Evolutionary conservation across 92 coral and sea anemone genomes (phyloP), one percentile per base, ranked within the genome.

Genomic region (Palythoa grandis): DNA sequence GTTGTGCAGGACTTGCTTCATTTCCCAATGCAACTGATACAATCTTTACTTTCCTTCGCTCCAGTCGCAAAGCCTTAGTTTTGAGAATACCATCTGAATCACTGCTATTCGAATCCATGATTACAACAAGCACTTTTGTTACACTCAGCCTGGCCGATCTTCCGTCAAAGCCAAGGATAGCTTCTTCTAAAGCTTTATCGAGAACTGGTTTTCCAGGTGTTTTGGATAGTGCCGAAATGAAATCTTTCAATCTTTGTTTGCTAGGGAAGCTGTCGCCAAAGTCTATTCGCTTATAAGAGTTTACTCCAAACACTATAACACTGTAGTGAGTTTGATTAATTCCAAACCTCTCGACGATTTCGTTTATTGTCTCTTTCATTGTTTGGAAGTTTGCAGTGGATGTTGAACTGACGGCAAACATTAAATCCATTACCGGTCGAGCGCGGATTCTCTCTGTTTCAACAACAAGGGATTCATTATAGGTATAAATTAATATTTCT

Each of bases 21-120:
- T 72, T 89, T 9, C 98, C 98, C 69, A 96, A 72, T n/a, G 95
- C 95, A 80, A 96, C 98, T n/a, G 98, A 86, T 43, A 95, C 88
- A 40, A 95, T 87, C 74, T 90, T 87, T 7, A 92, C 83, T 4
- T 86, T 84, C 67, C 20, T 82, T 78, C 20, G 68, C 52, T 56
- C 86, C 56, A 89, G 82, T 50, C 23, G 76, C 60, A 29, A 52
- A 29, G 86, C 47, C 52, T 79, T 89, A 2, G 43, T 52, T 38
- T 48, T 53, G 71, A 89, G 67, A 12, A 67, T 53, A 15, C 57
- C 82, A 47, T 38, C 68, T 2, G 89, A 78, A 66, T 65, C 79
- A 48, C 86, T 83, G 16, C 86, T 74, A 43, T 50, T 80, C 15
- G 85, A 71, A 38, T 86, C 83, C 76, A 89, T 77, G 70, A 89